Evolutionary conservation across 1,140 invertebrate species (phyloP).

Genomic region (Pseudomyrmex dendroicus): DNA sequence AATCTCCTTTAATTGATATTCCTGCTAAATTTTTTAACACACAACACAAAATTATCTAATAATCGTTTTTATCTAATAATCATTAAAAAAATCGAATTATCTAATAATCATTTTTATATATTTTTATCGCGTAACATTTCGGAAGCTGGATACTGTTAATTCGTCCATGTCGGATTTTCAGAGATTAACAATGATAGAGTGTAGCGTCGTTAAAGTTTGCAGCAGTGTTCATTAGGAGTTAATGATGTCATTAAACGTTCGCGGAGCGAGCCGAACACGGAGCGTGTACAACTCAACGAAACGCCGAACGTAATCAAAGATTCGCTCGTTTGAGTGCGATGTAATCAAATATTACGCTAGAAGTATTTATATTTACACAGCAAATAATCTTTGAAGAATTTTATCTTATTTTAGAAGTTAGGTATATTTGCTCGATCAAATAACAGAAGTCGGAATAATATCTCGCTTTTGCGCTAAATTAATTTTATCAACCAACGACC

Average conservation of each 20-base stretch:
- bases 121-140: neutral
- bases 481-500: neutral
- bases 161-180: constrained; percentile 1
- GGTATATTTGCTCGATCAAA: neutral
- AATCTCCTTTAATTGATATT: no score
- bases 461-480: neutral
- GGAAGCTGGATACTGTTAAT: constrained; percentile 12
- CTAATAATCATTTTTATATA: neutral
- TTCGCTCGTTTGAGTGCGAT: constrained; percentile 3
- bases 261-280: constrained; percentile 13
- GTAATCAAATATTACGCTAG: constrained; percentile 17
- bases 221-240: constrained; percentile 70
- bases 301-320: constrained; percentile 32
- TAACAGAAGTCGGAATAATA: neutral
- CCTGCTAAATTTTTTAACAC: no score
- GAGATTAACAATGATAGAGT: constrained; percentile 56
- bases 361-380: constrained; percentile 25
- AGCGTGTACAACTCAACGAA: constrained; percentile 12
- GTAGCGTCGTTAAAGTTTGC: constrained; percentile 66
- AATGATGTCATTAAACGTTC: constrained; percentile 69
- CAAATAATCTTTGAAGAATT: neutral
- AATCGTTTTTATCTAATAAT: no score
- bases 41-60: no score
- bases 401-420: neutral
- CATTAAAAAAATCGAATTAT: no score